phyloP scores from a whole-genome alignment of 1,140 invertebrate genomes.

The Macrocentrus cingulum region DNA sequence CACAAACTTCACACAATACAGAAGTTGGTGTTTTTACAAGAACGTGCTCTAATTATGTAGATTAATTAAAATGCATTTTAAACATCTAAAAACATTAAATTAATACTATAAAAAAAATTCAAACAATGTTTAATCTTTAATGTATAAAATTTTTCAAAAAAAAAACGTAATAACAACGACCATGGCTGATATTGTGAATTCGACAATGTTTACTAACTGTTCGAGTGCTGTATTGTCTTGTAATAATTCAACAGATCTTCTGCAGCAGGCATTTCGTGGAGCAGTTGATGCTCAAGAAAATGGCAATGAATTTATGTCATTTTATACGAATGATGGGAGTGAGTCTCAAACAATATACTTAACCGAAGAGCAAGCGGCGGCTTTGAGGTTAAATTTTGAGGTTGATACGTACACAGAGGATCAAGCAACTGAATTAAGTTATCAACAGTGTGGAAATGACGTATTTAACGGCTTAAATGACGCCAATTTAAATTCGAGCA shows the following conservation, averaged over 20 bases:
- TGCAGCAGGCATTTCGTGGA: constrained; percentile 47
- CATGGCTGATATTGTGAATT: no score
- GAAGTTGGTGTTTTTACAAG: no score
- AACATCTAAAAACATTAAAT: no score
- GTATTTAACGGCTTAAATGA: constrained; percentile 4
- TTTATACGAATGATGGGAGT: constrained; percentile 38
- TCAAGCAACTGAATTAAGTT: constrained; percentile 29
- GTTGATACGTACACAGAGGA: constrained; percentile 37
- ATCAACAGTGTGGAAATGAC: constrained; percentile 30
- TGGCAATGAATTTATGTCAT: constrained; percentile 45
- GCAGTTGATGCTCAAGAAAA: constrained; percentile 35
- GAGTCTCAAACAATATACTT: constrained; percentile 40
- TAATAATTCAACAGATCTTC: constrained; percentile 40
- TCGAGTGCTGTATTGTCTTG: no score
- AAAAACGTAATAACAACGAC: no score
- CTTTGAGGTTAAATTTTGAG: constrained; percentile 44
- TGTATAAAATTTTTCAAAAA: no score
- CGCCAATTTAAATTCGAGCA: constrained; percentile 6
- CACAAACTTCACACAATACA: no score
- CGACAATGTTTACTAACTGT: no score
- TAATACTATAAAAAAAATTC: no score
- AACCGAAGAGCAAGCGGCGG: constrained; percentile 40
- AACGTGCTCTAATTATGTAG: no score
- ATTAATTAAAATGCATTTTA: no score
- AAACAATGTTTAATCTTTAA: no score